Evolutionary conservation across 1,140 invertebrate species (phyloP), one percentile per base, ranked within the genome.

Genomic region (Polypedilum pembai): DNA sequence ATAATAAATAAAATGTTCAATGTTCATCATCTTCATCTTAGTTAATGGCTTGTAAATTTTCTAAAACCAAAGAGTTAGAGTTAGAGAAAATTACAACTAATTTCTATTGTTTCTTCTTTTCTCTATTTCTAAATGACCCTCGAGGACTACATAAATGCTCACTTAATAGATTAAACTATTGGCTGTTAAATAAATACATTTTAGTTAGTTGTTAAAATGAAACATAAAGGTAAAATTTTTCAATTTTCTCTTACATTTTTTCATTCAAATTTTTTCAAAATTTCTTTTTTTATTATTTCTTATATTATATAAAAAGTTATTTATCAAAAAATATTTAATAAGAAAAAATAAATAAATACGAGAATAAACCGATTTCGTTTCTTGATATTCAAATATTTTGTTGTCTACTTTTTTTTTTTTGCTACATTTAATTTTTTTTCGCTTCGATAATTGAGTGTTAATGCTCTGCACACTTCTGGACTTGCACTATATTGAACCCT

Each of bases 1-100:
- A 66, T 66, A 12, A 66, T 66, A 66, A 66, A 66, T 66, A 66
- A 66, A 66, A 18, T 66, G 8, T 15, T 7, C 15, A 10, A 10
- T 45, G 8, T 3, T 45, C 41, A 15, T 66, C 63, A 66, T 66
- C n/a, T 66, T 18, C 18, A 66, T 66, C 63, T 66, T 66, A 66
- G 1, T 66, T 66, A 66, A 66, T 66, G 63, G 63, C 8, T 66
- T 66, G 63, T 66, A 66, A 66, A 66, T 66, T 45, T 45, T 45
- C 41, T 45, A 45, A 45, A 10, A 45, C 8, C 8, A 15, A 10
- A 45, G 15, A 45, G 15, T 45, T 8, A 45, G 15, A 10, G 8
- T 45, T 10, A 45, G 15, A 45, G 8, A 15, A 45, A 45, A 45
- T 45, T 45, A 45, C 41, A 45, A 45, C 41, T 45, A 45, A 45